Conservation (phyloP, 2,888 invertebrate genomes). For the Drosophila setosimentum region DNA sequence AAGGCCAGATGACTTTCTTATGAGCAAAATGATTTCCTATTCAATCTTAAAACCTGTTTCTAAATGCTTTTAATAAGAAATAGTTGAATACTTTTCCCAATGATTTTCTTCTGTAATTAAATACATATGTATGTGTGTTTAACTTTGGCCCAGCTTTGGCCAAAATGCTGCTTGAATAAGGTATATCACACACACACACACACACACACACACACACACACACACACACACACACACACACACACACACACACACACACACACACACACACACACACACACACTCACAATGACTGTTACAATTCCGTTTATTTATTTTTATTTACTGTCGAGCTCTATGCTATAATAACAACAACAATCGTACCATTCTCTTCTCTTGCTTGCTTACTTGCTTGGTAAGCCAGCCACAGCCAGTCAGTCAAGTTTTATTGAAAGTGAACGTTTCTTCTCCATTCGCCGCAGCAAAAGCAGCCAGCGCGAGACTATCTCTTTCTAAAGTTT, state of each 20-base stretch:
- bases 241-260: neutral
- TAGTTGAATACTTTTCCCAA: slow-evolving; percentile 10
- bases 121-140: slow-evolving; percentile 6
- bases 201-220: neutral
- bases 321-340: slow-evolving; percentile 51
- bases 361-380: slow-evolving; percentile 65
- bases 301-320: slow-evolving; percentile 28
- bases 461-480: slow-evolving; percentile 64
- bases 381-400: slow-evolving; percentile 17
- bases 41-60: slow-evolving; percentile 6
- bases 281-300: slow-evolving; percentile 21
- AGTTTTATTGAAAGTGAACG: slow-evolving; percentile 77
- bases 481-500: slow-evolving; percentile 75
- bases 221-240: neutral
- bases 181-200: slow-evolving; percentile 5
- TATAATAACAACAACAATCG: slow-evolving; percentile 25
- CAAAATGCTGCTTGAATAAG: slow-evolving; percentile 26
- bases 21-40: slow-evolving; percentile 1
- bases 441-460: slow-evolving; percentile 66
- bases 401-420: slow-evolving; percentile 72
- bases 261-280: neutral
- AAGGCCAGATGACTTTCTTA: slow-evolving; percentile 10
- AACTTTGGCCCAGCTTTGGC: slow-evolving; percentile 8
- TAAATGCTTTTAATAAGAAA: slow-evolving; percentile 4
- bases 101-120: neutral